Conservation (phyloP, 2,888 invertebrate species). For the Acleris cristana region DNA sequence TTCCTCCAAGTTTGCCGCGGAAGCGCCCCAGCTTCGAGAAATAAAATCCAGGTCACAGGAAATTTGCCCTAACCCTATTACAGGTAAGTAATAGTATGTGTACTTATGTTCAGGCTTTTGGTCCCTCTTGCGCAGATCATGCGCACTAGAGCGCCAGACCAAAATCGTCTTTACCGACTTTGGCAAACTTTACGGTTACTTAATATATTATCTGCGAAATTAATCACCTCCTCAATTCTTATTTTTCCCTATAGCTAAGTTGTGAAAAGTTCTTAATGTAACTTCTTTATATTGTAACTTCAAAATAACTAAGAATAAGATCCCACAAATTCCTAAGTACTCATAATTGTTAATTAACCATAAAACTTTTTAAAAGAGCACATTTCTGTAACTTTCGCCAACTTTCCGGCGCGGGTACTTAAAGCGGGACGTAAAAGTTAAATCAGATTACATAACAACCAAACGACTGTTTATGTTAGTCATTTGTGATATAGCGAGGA, state of each 20-base stretch:
- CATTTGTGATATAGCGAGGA: slow-evolving; percentile 62
- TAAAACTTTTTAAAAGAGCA: slow-evolving; percentile 44
- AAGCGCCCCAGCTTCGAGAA: slow-evolving; percentile 39
- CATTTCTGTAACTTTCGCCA: slow-evolving; percentile 7
- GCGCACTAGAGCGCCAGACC: slow-evolving; percentile 58
- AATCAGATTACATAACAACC: slow-evolving; percentile 26
- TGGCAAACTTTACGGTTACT: slow-evolving; percentile 55
- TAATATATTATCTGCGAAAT: background rate
- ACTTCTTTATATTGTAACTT: background rate
- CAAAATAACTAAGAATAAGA: background rate
- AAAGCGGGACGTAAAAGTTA: slow-evolving; percentile 11
- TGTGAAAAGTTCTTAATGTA: background rate
- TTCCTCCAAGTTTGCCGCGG: slow-evolving; percentile 29
- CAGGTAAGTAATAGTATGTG: slow-evolving; percentile 47
- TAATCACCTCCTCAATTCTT: background rate
- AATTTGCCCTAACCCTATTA: slow-evolving; percentile 55
- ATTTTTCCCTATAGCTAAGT: slow-evolving; percentile 2
- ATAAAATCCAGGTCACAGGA: slow-evolving; percentile 71
- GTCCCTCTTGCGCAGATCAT: slow-evolving; percentile 75
- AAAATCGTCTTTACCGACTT: slow-evolving; percentile 55
- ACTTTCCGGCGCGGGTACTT: slow-evolving; percentile 3
- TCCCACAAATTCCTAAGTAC: background rate
- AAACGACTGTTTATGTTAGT: slow-evolving; percentile 56
- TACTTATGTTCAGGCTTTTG: slow-evolving; percentile 47
- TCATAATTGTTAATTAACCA: slow-evolving; percentile 13